Conservation (phyloP, 1,140 invertebrate genomes). For the Drosophila tristis region DNA sequence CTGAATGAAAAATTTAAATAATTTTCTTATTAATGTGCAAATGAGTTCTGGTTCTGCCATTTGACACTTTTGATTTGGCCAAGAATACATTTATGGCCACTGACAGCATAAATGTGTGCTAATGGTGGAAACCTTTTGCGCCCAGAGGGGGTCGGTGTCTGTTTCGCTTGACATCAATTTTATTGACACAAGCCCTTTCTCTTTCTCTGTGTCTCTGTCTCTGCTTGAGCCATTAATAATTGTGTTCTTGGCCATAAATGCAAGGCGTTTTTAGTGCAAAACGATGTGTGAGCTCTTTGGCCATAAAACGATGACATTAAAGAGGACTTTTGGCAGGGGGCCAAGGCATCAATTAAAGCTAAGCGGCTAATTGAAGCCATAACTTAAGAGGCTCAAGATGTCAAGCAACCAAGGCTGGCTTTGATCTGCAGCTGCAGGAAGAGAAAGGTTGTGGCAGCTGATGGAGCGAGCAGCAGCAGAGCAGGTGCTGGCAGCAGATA, state of each 20-base stretch:
- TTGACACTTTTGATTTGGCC: conserved; percentile 74
- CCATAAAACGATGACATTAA: conserved; percentile 34
- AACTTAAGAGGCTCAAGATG: neutral
- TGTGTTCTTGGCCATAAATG: conserved; percentile 11
- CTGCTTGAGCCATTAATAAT: conserved; percentile 27
- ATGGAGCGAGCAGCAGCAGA: neutral
- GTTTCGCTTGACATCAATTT: conserved; percentile 48
- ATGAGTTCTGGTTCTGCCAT: conserved; percentile 51
- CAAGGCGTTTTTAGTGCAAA: conserved; percentile 27
- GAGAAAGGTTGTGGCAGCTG: conserved; percentile 14
- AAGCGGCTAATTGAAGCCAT: conserved; percentile 36
- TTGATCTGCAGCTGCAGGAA: conserved; percentile 1
- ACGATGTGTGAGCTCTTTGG: conserved; percentile 24
- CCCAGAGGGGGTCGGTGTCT: too few species aligned
- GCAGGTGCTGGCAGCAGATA: conserved; percentile 15
- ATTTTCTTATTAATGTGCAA: conserved; percentile 78
- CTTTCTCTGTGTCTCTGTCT: too few species aligned
- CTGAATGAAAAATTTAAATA: conserved; percentile 60
- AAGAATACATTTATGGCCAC: conserved; percentile 47
- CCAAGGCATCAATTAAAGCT: conserved; percentile 27
- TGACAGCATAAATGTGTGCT: conserved; percentile 45
- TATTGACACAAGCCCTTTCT: conserved; percentile 21
- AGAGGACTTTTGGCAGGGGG: neutral
- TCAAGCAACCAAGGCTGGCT: neutral
- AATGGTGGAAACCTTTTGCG: conserved; percentile 34